Conservation (phyloP, 2,888 invertebrate genomes). For the Smittia sp. region DNA sequence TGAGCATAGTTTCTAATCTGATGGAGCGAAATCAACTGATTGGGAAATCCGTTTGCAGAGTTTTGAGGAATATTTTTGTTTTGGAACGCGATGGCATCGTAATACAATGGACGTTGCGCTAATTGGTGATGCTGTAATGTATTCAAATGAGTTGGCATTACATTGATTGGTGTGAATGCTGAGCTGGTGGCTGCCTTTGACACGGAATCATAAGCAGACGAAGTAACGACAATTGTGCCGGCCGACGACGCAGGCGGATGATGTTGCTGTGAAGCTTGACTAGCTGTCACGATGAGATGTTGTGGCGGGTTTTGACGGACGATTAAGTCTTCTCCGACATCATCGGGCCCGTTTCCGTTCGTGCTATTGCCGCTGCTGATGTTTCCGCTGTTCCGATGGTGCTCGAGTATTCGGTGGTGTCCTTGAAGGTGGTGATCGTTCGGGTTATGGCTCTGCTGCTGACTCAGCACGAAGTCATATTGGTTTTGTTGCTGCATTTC, state of each 20-base stretch:
- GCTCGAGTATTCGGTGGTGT: constrained; percentile 56
- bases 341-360: constrained; percentile 51
- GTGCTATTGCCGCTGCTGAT: constrained; percentile 46
- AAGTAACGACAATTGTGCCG: constrained; percentile 45
- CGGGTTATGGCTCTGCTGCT: constrained; percentile 28
- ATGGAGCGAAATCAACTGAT: constrained; percentile 90
- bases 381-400: constrained; percentile 47
- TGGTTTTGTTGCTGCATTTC: constrained; percentile 62
- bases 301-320: constrained; percentile 48
- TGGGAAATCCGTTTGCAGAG: constrained; percentile 73
- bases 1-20: constrained; percentile 96
- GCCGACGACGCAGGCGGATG: constrained; percentile 46
- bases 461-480: constrained; percentile 45
- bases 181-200: constrained; percentile 60
- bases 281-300: constrained; percentile 36
- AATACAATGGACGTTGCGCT: constrained; percentile 76
- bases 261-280: constrained; percentile 23
- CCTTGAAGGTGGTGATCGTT: constrained; percentile 44
- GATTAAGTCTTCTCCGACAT: constrained; percentile 52
- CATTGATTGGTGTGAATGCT: constrained; percentile 92
- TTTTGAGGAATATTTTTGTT: constrained; percentile 61
- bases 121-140: constrained; percentile 62
- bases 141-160: constrained; percentile 73
- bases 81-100: constrained; percentile 85
- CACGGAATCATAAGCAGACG: constrained; percentile 44